Conservation (phyloP, 2,113 vertebrate genomes). For the Shinisaurus crocodilurus region DNA sequence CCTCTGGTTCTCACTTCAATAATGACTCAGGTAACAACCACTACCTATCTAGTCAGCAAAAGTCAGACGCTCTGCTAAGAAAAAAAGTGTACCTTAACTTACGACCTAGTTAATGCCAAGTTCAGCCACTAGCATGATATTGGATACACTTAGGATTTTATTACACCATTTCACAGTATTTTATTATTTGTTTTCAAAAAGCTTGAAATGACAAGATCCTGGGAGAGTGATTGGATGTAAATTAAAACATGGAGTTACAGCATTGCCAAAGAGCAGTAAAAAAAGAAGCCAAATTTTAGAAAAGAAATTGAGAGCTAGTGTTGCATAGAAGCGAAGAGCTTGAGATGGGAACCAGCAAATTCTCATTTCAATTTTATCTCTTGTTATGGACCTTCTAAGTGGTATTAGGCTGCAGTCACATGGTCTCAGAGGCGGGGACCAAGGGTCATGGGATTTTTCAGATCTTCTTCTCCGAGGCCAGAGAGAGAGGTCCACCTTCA, state of each 20-base stretch:
- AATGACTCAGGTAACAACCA: constrained; percentile 4
- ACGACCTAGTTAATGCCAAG: not conserved
- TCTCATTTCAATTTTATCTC: not conserved
- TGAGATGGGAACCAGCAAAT: not conserved
- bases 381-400: not conserved
- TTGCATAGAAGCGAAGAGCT: not conserved
- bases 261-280: not conserved
- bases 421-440: too few species aligned
- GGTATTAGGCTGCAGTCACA: too few species aligned
- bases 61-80: not conserved
- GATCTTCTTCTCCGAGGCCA: too few species aligned
- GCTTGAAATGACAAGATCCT: not conserved
- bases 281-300: not conserved
- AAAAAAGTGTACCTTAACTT: not conserved
- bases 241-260: not conserved
- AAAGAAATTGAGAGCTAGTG: not conserved
- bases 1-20: constrained; percentile 1
- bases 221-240: not conserved
- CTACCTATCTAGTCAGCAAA: constrained; percentile 7
- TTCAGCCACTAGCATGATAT: not conserved
- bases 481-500: too few species aligned
- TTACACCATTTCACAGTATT: not conserved
- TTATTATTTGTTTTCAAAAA: not conserved
- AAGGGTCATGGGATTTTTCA: too few species aligned
- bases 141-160: not conserved